Evolutionary conservation across 2,888 invertebrate species (phyloP).

Genomic region (Zhuqinia jingwanae): DNA sequence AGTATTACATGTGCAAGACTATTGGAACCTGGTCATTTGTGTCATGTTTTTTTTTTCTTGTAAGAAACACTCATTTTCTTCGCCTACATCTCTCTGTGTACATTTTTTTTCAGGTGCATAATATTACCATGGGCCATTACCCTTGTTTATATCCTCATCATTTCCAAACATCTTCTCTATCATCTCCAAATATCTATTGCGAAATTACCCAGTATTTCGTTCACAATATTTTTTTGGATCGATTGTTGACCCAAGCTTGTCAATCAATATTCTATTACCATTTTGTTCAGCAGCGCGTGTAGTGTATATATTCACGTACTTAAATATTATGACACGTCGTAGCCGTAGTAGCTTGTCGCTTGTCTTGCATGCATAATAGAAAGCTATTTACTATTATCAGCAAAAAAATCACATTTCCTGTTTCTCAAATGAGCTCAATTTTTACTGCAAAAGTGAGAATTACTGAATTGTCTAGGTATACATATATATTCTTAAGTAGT

Average conservation of each 20-base stretch:
- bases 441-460: no score
- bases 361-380: no score
- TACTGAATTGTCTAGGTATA: no score
- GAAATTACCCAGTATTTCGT: background rate
- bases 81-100: background rate
- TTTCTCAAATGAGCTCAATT: slow-evolving; percentile 29
- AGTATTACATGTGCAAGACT: background rate
- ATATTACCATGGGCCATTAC: slow-evolving; percentile 51
- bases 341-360: no score
- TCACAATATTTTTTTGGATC: background rate
- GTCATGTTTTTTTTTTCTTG: slow-evolving; percentile 32
- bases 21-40: slow-evolving; percentile 54
- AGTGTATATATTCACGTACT: background rate
- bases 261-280: slow-evolving; percentile 56
- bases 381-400: background rate
- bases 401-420: slow-evolving; percentile 34
- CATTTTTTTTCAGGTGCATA: slow-evolving; percentile 29
- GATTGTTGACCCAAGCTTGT: slow-evolving; percentile 54
- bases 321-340: slow-evolving; percentile 2
- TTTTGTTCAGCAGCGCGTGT: background rate
- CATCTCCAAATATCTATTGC: background rate
- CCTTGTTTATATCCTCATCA: slow-evolving; percentile 35
- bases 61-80: slow-evolving; percentile 11
- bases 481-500: background rate
- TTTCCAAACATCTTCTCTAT: background rate